Evolutionary conservation across 2,113 vertebrate genomes (phyloP), one percentile per base, ranked within the genome.

Genomic region (Pycnonotus jocosus): DNA sequence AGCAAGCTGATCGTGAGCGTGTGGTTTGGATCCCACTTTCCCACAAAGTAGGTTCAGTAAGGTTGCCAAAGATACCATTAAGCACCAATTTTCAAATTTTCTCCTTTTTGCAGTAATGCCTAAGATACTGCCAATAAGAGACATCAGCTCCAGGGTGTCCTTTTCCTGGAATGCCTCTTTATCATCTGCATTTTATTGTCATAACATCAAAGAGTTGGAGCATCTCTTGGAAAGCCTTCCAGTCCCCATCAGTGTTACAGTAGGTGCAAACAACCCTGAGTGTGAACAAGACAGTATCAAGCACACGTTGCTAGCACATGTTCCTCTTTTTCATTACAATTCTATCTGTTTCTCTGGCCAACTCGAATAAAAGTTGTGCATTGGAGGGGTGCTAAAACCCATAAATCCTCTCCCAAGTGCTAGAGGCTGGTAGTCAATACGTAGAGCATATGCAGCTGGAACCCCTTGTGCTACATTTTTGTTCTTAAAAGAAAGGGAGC

Each of bases 331-430:
- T 90, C 87, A 93, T 81, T 96, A 88, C 60, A 89, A 78, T 95
- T 96, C 86, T 13, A 27, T 69, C 60, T 57, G 22, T 23, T 89
- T 62, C 65, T 93, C 73, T 85, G 57, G 87, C 92, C 61, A 84
- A 85, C 83, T 92, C 79, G 90, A 92, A 94, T 50, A 77, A 81
- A 96, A 95, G 92, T 65, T 69, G 47, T 91, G 88, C 85, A 96
- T 42, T 91, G 93, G 95, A 96, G 88, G 96, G 90, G 88, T 90
- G 95, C 90, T 97, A 97, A 97, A 97, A 95, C 87, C 93, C 81
- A 69, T 94, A 88, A 86, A 89, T 95, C 51, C 79, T 95, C 95
- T 95, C 91, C 77, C 83, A 94, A 86, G 35, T 57, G 50, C 45
- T 95, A 90, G 84, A 44, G 93, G 94, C 96, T 95, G 96, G 95